Evolutionary conservation across 2,113 vertebrate species (phyloP).

Genomic region (Hucho hucho): DNA sequence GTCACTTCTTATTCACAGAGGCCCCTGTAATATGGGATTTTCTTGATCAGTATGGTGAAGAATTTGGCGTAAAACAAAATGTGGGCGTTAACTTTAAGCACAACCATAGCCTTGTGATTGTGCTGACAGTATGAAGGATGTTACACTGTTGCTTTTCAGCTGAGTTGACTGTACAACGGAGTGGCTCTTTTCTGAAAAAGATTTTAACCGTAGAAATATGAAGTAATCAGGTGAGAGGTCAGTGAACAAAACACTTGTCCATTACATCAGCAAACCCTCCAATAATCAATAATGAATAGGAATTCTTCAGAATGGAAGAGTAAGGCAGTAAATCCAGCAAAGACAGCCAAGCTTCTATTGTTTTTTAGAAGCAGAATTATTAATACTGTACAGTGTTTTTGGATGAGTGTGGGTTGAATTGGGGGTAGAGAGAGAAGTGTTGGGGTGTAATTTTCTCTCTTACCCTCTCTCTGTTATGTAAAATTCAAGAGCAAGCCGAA

Average conservation of each 20-base stretch:
- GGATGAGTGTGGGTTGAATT: slow-evolving; percentile 1
- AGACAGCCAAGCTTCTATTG: not conserved
- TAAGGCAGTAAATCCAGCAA: slow-evolving; percentile 43
- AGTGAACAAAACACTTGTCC: slow-evolving; percentile 38
- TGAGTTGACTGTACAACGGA: too few species aligned
- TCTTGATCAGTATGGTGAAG: slow-evolving; percentile 34
- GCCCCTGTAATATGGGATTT: not conserved
- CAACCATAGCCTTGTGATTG: too few species aligned
- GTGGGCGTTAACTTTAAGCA: too few species aligned
- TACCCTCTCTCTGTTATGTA: slow-evolving; percentile 47
- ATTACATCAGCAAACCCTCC: not conserved
- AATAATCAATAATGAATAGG: slow-evolving; percentile 58
- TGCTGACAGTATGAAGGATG: too few species aligned
- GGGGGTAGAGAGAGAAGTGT: too few species aligned
- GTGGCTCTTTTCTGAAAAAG: too few species aligned
- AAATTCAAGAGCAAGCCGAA: slow-evolving; percentile 38
- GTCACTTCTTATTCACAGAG: slow-evolving; percentile 40
- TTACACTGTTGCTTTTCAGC: too few species aligned
- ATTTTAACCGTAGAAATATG: too few species aligned
- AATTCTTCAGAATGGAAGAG: slow-evolving; percentile 49
- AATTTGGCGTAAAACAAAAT: not conserved
- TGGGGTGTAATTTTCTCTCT: slow-evolving; percentile 34
- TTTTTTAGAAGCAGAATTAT: slow-evolving; percentile 41
- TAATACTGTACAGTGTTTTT: slow-evolving; percentile 34
- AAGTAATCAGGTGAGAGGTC: too few species aligned